Conservation (phyloP, 2,888 invertebrate species). For the Brenthis hecate region DNA sequence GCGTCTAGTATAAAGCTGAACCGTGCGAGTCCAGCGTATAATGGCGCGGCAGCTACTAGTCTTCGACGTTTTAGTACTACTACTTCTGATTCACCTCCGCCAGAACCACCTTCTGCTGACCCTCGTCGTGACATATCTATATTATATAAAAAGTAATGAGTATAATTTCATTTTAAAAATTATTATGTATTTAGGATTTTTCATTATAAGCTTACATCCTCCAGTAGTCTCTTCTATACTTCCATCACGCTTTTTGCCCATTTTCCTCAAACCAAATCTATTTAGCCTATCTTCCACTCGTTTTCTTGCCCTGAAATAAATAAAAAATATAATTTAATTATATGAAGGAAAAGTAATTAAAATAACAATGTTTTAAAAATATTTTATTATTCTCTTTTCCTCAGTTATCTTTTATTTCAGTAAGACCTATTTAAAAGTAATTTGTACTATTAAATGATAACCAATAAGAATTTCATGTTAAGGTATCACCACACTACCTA, state of each 20-base stretch:
- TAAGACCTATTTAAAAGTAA: too few relatives aligned
- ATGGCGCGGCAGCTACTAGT: conserved; percentile 88
- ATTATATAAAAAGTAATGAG: too few relatives aligned
- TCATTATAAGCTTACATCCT: conserved; percentile 81
- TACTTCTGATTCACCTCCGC: conserved; percentile 90
- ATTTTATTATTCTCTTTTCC: too few relatives aligned
- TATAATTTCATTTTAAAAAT: neutral
- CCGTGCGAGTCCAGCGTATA: conserved; percentile 94
- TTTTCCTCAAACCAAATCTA: conserved; percentile 90
- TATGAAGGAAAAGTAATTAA: neutral
- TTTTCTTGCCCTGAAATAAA: conserved; percentile 87
- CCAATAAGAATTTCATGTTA: neutral
- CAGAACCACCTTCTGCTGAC: conserved; percentile 90
- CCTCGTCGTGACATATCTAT: conserved; percentile 86
- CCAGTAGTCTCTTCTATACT: conserved; percentile 93
- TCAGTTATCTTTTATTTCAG: too few relatives aligned
- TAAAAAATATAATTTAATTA: neutral
- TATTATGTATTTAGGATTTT: too few relatives aligned
- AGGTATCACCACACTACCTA: conserved; percentile 50
- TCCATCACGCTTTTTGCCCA: conserved; percentile 93
- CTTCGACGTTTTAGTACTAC: conserved; percentile 94
- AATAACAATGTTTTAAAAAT: neutral
- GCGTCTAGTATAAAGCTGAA: conserved; percentile 97
- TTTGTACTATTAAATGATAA: neutral
- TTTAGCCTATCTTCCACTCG: conserved; percentile 95